Conservation (phyloP, 2,888 invertebrate genomes). For the Lepidocyrtinus sp. region DNA sequence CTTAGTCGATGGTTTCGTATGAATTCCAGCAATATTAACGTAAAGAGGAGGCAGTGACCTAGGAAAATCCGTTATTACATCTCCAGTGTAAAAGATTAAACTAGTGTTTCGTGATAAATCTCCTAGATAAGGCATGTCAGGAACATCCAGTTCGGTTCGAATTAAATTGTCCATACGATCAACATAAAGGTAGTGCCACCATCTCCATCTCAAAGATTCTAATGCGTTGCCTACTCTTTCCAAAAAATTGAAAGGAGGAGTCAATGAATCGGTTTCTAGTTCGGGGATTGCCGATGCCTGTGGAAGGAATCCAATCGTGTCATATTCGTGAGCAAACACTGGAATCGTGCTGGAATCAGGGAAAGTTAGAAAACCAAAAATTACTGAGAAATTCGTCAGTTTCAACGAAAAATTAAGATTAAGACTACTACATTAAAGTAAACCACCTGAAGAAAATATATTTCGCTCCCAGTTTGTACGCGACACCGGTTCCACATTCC, state of each 20-base stretch:
- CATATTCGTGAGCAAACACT: slow-evolving; percentile 28
- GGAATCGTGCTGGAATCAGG: slow-evolving; percentile 40
- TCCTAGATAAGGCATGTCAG: too few relatives aligned
- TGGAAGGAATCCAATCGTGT: slow-evolving; percentile 35
- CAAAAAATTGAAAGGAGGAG: too few relatives aligned
- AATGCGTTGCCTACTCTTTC: too few relatives aligned
- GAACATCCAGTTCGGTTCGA: too few relatives aligned
- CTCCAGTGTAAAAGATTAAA: neutral
- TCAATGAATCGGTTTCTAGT: slow-evolving; percentile 1
- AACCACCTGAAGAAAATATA: slow-evolving; percentile 26
- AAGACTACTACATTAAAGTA: too few relatives aligned
- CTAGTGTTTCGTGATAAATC: too few relatives aligned
- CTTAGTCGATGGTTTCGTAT: neutral
- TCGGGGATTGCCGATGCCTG: slow-evolving; percentile 55
- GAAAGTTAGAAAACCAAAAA: too few relatives aligned
- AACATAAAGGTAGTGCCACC: too few relatives aligned
- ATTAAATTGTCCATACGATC: too few relatives aligned
- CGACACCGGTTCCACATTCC: slow-evolving; percentile 59
- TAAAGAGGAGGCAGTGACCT: slow-evolving; percentile 23
- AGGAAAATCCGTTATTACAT: slow-evolving; percentile 21
- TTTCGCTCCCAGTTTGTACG: slow-evolving; percentile 56
- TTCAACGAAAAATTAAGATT: too few relatives aligned
- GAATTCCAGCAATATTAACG: slow-evolving; percentile 35
- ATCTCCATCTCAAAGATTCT: too few relatives aligned
- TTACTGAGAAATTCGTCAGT: too few relatives aligned